Conservation (phyloP, 2,113 vertebrate species). For the Megaceryle maxima region DNA sequence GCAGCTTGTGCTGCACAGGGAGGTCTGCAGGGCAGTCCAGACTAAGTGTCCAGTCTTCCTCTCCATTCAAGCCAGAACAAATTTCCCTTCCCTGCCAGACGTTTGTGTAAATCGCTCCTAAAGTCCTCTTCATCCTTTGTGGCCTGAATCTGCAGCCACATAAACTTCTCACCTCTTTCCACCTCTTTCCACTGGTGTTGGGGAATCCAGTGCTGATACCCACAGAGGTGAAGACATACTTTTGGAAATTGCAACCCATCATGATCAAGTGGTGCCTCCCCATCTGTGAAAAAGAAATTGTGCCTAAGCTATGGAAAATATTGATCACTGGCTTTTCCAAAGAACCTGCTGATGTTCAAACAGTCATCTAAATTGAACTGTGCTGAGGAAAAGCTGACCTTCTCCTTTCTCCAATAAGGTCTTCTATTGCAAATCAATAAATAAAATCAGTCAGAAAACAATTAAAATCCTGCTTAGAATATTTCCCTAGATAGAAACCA, state of each 20-base stretch:
- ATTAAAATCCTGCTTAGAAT: slow-evolving; percentile 34
- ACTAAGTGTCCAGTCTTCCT: background rate
- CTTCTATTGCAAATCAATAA: slow-evolving; percentile 1
- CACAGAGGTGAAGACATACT: background rate
- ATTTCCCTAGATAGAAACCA: background rate
- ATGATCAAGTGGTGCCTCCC: background rate
- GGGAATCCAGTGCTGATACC: background rate
- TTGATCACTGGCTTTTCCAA: background rate
- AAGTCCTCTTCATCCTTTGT: background rate
- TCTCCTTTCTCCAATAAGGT: background rate
- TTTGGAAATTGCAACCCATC: background rate
- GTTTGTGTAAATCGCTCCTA: background rate
- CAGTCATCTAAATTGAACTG: background rate
- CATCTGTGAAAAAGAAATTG: background rate
- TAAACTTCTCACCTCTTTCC: background rate
- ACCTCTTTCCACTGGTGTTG: accelerated
- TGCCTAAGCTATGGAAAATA: background rate
- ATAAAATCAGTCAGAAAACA: slow-evolving; percentile 26
- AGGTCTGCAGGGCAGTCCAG: background rate
- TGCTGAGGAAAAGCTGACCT: slow-evolving; percentile 20
- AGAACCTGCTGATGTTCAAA: background rate
- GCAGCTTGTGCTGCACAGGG: background rate
- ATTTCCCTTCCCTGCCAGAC: background rate
- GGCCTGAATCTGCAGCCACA: background rate
- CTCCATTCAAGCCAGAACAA: background rate